Base-by-base conservation (phyloP, 2,113 vertebrate species). In the Xiphias gladius region DNA sequence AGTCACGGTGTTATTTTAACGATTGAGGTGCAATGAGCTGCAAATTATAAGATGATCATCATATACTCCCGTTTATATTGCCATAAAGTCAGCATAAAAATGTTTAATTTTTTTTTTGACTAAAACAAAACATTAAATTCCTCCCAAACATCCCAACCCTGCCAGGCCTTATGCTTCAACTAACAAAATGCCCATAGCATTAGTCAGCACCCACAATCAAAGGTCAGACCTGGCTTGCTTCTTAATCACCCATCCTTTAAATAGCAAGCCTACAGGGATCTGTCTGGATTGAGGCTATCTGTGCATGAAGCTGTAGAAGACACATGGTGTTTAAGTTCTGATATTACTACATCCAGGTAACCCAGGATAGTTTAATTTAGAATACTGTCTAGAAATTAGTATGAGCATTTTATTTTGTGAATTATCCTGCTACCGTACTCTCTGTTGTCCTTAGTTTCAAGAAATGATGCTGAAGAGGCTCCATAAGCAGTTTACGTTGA, bases 201-300 rank as follows among this genome's bases (percentile, higher is more conserved):
- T 91, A 90, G 92, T 94, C 91, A 91, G 90, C 83, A 85, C 72
- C 86, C 81, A 73, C 84, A 91, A 90, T 91, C 88, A 93, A 94
- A 93, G 92, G 91, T 94, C 90, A 91, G 91, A 92, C 90, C 89
- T 88, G 87, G 88, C 94, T 93, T 90, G 85, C 86, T 87, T 91
- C 82, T 94, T 93, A 87, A 92, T 94, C 92, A 92, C 72, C 84
- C 86, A 91, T 91, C 89, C 91, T 94, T 94, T 91, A 93, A 93
- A 93, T 93, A 91, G 90, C 86, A 88, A 80, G 66, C 85, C 77
- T 28, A 48, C 83, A 88, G 85, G 39, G 1, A 67, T 80, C 85
- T 79, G 72, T 84, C 85, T 91, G 88, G 73, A 84, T 89, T 52
- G 4, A 77, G 72, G 70, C 63, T 85, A 77, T 91, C 77, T 79